Conservation (phyloP, 2,113 vertebrate genomes). For the Trematomus loennbergii region DNA sequence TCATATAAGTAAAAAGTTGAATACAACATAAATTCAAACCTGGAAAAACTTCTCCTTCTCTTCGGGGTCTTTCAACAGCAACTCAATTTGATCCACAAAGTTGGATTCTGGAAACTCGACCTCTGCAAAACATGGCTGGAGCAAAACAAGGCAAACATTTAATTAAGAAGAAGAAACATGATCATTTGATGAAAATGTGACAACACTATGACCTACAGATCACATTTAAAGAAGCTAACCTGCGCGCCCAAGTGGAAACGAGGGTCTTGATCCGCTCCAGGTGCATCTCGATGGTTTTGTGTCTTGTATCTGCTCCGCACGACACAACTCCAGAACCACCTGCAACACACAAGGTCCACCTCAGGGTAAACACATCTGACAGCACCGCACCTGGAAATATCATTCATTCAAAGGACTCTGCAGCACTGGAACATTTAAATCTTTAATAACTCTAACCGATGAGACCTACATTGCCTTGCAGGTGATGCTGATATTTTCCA, state of each 20-base stretch:
- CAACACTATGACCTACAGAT: too few species aligned
- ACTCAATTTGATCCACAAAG: conserved; percentile 77
- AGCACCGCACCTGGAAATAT: neutral
- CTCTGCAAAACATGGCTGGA: conserved; percentile 75
- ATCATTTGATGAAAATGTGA: neutral
- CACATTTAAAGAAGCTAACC: conserved; percentile 46
- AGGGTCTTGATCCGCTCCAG: conserved; percentile 71
- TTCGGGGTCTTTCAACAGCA: conserved; percentile 72
- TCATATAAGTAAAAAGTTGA: neutral
- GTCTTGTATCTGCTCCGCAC: conserved; percentile 45
- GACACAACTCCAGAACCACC: conserved; percentile 80
- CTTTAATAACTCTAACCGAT: neutral
- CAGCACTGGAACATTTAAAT: neutral
- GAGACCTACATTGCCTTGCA: neutral
- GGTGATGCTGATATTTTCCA: neutral
- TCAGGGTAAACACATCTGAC: neutral
- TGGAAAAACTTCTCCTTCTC: conserved; percentile 79
- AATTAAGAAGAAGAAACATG: neutral
- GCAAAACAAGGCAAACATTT: neutral
- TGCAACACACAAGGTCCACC: conserved; percentile 36
- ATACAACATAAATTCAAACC: conserved; percentile 45
- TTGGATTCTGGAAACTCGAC: conserved; percentile 76
- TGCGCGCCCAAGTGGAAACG: conserved; percentile 74
- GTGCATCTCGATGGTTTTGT: conserved; percentile 67
- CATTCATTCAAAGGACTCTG: neutral